These are phyloP conservation scores for Phylloscopus trochiloides DNA, from an alignment of 2,113 vertebrate genomes.

Conservation along the genomic window DNA sequence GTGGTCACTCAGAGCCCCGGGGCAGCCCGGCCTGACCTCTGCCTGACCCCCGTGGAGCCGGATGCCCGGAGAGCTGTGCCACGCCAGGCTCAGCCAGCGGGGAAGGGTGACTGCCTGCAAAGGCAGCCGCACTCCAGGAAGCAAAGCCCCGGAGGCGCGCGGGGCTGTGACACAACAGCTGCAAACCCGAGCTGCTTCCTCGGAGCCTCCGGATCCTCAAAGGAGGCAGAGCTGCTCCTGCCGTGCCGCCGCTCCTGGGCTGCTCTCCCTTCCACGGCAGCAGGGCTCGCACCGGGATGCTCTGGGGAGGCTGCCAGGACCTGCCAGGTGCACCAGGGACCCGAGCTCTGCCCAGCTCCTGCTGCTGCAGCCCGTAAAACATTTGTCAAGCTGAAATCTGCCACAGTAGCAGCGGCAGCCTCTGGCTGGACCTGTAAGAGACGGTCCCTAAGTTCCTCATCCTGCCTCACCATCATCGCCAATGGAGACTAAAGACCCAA, in stretches of 20 bases:
- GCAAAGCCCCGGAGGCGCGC: neutral
- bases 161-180: neutral
- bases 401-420: rapidly evolving
- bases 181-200: neutral
- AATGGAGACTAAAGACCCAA: no score
- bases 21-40: neutral
- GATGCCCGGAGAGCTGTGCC: neutral
- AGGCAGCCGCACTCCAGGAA: neutral
- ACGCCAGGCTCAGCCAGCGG: rapidly evolving
- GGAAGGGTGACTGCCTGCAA: neutral
- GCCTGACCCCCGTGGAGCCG: neutral
- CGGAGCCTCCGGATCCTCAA: neutral
- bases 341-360: neutral
- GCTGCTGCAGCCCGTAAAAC: neutral
- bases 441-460: no score
- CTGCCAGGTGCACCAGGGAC: neutral
- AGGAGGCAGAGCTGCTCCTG: neutral
- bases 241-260: rapidly evolving
- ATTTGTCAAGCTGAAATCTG: neutral
- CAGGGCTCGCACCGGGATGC: neutral
- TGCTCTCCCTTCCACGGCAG: neutral
- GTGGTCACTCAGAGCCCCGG: rapidly evolving
- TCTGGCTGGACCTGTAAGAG: neutral
- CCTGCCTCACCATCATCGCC: no score
- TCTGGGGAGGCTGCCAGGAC: neutral